Conservation (phyloP, 2,797 vertebrate genomes). For the Micropoecilia bifurca region DNA sequence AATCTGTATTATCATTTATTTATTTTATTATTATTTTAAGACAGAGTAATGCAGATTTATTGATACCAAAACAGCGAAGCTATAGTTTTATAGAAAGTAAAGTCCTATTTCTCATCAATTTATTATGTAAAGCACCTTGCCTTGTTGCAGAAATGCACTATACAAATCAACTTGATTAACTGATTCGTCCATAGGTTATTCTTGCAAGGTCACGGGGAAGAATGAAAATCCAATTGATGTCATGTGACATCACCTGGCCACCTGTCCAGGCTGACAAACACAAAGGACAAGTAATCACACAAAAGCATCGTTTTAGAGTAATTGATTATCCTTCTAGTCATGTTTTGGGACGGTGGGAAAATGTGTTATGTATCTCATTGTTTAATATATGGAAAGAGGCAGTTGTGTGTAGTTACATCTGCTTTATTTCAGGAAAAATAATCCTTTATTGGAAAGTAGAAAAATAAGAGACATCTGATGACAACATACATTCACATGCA, state of each 20-base stretch:
- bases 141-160: too few relatives aligned
- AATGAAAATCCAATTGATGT: too few relatives aligned
- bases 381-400: conserved; percentile 5
- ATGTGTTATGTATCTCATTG: background rate
- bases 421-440: conserved; percentile 85
- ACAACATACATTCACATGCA: conserved; percentile 75
- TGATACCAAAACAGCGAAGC: background rate
- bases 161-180: too few relatives aligned
- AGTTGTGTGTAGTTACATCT: conserved; percentile 58
- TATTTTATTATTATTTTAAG: background rate
- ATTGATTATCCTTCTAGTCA: background rate
- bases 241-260: too few relatives aligned
- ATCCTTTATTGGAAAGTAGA: conserved; percentile 80
- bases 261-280: too few relatives aligned
- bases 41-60: background rate
- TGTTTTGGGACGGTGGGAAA: background rate
- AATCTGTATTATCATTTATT: background rate
- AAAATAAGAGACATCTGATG: conserved; percentile 83
- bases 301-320: background rate
- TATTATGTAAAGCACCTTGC: too few relatives aligned
- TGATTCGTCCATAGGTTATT: background rate
- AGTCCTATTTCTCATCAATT: background rate
- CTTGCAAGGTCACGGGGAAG: background rate
- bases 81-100: background rate
- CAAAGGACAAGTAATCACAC: background rate